Percentiles rank a stretch among this genome's conserved stretches.
Evolutionary conservation across 2,113 vertebrate species (phyloP).

Genomic region (Gnathonemus echidnorhynchus): DNA sequence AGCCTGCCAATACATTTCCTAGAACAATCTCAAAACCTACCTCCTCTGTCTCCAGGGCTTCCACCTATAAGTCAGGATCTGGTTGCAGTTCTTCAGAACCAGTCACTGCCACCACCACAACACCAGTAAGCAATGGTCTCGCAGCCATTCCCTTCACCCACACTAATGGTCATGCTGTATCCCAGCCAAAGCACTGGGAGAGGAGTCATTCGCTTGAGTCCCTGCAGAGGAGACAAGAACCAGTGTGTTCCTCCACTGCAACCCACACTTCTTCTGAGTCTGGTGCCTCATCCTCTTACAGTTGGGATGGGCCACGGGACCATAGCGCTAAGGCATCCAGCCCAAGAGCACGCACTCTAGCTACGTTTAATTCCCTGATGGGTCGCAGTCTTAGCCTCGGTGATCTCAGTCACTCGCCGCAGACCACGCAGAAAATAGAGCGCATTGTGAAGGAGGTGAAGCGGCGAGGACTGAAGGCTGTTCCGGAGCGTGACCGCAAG

Average conservation of each 20-base stretch:
- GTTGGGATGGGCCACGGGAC: slow-evolving; percentile 77
- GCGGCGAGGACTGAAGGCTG: slow-evolving; percentile 73
- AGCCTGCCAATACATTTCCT: slow-evolving; percentile 59
- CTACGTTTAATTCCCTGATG: slow-evolving; percentile 66
- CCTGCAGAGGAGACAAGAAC: slow-evolving; percentile 71
- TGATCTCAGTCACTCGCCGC: slow-evolving; percentile 85
- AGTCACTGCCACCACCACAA: slow-evolving; percentile 18
- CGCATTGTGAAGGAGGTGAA: slow-evolving; percentile 85
- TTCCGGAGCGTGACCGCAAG: slow-evolving; percentile 87
- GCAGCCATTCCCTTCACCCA: slow-evolving; percentile 39
- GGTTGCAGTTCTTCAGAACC: slow-evolving; percentile 43
- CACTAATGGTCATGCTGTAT: slow-evolving; percentile 55
- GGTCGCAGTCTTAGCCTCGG: slow-evolving; percentile 91
- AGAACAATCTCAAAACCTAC: slow-evolving; percentile 54
- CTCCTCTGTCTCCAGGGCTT: slow-evolving; percentile 48
- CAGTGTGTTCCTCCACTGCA: slow-evolving; percentile 53
- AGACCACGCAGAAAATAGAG: slow-evolving; percentile 87
- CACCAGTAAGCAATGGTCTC: slow-evolving; percentile 41
- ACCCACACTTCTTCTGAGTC: slow-evolving; percentile 87
- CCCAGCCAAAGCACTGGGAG: slow-evolving; percentile 46
- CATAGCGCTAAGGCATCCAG: slow-evolving; percentile 57
- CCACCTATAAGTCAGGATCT: slow-evolving; percentile 35
- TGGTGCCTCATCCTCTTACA: slow-evolving; percentile 80
- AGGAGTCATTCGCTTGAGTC: slow-evolving; percentile 87
- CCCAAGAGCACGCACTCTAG: slow-evolving; percentile 59